These are phyloP conservation scores for Antheraea mylitta DNA, from an alignment of 1,140 invertebrate genomes.

Conservation along the genomic window DNA sequence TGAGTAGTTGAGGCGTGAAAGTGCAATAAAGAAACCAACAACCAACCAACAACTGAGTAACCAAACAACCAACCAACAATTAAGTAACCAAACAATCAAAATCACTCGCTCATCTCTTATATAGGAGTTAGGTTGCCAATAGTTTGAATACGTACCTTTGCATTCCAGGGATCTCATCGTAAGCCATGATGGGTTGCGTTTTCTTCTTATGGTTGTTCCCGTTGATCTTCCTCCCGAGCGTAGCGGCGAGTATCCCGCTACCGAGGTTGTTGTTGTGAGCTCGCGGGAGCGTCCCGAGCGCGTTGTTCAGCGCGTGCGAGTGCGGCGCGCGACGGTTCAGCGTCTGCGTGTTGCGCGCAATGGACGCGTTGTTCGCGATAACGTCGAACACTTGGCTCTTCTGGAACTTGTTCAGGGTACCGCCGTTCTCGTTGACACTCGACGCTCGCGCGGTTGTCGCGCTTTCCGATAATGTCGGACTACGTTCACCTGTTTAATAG, in stretches of 20 bases:
- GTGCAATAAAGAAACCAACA: no score
- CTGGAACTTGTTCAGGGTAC: conserved; percentile 73
- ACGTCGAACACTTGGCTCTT: conserved; percentile 76
- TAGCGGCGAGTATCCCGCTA: conserved; percentile 53
- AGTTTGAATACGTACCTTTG: conserved; percentile 74
- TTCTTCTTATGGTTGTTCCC: conserved; percentile 72
- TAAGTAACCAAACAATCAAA: no score
- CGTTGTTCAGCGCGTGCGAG: conserved; percentile 72
- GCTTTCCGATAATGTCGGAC: conserved; percentile 89
- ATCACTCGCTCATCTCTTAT: no score
- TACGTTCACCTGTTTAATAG: conserved; percentile 82
- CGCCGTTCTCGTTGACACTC: conserved; percentile 79
- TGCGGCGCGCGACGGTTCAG: conserved; percentile 56
- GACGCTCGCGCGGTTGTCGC: conserved; percentile 89
- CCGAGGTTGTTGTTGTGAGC: conserved; percentile 69
- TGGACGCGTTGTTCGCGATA: conserved; percentile 65
- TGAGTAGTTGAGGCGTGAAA: no score
- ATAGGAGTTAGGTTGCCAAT: no score
- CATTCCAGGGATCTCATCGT: conserved; percentile 80
- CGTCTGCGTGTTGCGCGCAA: conserved; percentile 60
- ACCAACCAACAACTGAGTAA: no score
- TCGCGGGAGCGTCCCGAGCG: conserved; percentile 76
- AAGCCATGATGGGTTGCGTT: conserved; percentile 76
- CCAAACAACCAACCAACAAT: no score
- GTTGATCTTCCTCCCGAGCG: conserved; percentile 69